Conservation (phyloP, 2,113 vertebrate genomes). For the Ifrita kowaldi region DNA sequence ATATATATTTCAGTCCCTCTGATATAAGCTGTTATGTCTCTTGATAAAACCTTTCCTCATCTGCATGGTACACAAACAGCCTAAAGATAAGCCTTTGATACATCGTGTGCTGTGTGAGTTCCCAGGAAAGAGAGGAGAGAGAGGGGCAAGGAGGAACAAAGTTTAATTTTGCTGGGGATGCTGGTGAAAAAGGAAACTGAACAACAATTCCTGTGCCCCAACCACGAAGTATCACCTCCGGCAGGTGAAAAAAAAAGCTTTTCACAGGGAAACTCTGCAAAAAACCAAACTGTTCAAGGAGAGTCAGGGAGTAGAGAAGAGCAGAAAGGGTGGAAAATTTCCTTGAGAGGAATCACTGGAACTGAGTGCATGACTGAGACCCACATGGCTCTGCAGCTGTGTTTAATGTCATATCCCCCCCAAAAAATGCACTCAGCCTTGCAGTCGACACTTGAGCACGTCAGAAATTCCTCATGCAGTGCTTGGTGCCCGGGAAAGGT, state of each 20-base stretch:
- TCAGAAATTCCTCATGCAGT: background rate
- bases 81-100: background rate
- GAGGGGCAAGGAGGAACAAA: background rate
- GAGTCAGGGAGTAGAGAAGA: background rate
- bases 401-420: background rate
- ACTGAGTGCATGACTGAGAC: background rate
- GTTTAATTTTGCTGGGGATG: background rate
- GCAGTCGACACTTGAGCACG: rapidly evolving
- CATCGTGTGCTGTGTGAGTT: background rate
- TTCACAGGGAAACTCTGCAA: background rate
- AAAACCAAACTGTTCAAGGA: background rate
- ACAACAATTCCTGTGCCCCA: background rate
- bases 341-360: background rate
- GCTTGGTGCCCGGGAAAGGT: background rate
- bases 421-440: background rate
- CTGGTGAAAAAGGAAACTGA: background rate
- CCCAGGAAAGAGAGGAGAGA: background rate
- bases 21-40: background rate
- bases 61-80: background rate
- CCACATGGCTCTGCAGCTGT: background rate
- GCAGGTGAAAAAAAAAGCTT: background rate
- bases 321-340: background rate
- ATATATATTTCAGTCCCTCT: background rate
- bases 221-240: background rate
- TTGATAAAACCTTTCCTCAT: background rate